Evolutionary conservation across 2,113 vertebrate species (phyloP), one percentile per base, ranked within the genome.

Genomic region (Oryzias curvinotus): DNA sequence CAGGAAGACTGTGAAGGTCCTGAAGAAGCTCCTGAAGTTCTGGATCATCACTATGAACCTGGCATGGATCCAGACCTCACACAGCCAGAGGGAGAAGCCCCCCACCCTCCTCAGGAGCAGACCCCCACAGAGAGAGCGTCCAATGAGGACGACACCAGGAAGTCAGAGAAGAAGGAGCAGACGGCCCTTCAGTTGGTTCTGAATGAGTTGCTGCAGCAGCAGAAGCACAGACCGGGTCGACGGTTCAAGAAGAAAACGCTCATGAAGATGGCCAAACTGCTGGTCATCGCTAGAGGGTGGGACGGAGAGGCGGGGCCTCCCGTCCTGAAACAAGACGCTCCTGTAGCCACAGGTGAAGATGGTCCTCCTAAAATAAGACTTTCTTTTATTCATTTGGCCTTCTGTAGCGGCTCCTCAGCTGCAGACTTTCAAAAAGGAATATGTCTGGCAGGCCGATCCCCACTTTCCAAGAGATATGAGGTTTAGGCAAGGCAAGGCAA

Each of bases 181-280:
- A 23, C 12, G n/a, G n/a, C 15, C 10, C 48, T 41, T 19, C 7
- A 5, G 18, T 52, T 43, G 1, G 46, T 43, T 42, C 49, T 71
- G 6, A 25, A 41, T 26, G 47, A 57, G 18, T 36, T 71, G 54
- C 25, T 58, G 49, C 41, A 63, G 47, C 68, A 57, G 55, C 60
- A 64, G 49, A 71, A 58, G 30, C 53, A 51, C 28, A 71, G 53
- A 58, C 12, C 26, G 4, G 68, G 68, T 17, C 54, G 68, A 15
- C 54, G 42, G 2, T 47, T 15, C 48, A 71, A 64, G 48, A 71
- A 47, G 46, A 71, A 71, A 52, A 71, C 68, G 1, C 53, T 71
- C 13, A 19, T 71, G 48, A 71, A 58, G 25, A 71, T 71, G 68
- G 68, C 68, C 14, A 64, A 47, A 47, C 68, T 64, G 43, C 41